These are phyloP conservation scores for Sebastes matsubarae DNA, from an alignment of 2,797 vertebrate genomes.

Conservation along the genomic window DNA sequence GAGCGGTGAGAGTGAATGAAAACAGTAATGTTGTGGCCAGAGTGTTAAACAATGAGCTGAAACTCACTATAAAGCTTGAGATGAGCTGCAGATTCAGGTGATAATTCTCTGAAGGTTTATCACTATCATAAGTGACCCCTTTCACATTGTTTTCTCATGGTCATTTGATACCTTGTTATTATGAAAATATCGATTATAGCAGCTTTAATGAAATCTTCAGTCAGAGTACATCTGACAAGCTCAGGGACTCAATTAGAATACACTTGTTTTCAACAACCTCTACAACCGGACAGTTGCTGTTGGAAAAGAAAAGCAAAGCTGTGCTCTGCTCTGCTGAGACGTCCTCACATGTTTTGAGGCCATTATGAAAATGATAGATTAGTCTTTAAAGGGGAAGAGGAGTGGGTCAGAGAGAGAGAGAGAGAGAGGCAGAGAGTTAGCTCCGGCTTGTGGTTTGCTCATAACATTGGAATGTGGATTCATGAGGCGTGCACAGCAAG, in stretches of 20 bases:
- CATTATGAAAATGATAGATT: neutral
- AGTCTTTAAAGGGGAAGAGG: neutral
- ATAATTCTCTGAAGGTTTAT: neutral
- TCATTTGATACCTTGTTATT: neutral
- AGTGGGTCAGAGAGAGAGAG: neutral
- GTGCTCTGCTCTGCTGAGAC: neutral
- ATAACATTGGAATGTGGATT: constrained; percentile 72
- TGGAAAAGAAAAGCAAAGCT: neutral
- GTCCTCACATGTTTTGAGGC: neutral
- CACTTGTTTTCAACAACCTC: neutral
- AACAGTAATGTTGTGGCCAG: too few species aligned
- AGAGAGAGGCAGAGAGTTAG: neutral
- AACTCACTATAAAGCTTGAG: neutral
- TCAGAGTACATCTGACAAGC: neutral
- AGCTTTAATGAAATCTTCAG: neutral
- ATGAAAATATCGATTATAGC: neutral
- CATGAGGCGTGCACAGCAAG: constrained; percentile 50
- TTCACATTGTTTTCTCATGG: neutral
- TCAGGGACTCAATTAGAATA: neutral
- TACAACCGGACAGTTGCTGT: neutral
- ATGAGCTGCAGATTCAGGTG: neutral
- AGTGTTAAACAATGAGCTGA: neutral
- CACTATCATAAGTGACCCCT: too few species aligned
- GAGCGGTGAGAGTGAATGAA: too few species aligned
- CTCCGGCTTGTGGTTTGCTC: constrained; percentile 49